Conservation (phyloP, 2,113 vertebrate species). For the Pandion haliaetus region DNA sequence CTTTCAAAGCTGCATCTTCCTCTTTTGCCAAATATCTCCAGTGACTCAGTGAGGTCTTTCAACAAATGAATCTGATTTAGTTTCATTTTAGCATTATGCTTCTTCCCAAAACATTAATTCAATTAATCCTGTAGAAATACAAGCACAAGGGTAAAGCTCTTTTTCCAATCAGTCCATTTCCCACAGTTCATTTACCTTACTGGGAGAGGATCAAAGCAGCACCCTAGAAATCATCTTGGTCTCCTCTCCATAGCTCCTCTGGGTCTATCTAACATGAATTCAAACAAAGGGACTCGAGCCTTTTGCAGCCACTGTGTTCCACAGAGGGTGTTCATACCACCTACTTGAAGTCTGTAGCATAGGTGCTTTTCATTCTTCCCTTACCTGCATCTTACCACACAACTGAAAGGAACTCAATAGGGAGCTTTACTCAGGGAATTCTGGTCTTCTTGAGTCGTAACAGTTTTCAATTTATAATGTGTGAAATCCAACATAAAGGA, state of each 20-base stretch:
- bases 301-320: neutral
- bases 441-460: neutral
- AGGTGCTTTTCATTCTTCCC: neutral
- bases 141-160: neutral
- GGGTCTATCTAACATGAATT: neutral
- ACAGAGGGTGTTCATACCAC: too few relatives aligned
- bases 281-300: rapidly evolving
- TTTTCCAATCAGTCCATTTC: too few relatives aligned
- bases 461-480: neutral
- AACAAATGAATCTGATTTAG: neutral
- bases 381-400: neutral
- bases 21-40: neutral
- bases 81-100: neutral
- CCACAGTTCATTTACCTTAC: too few relatives aligned
- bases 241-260: neutral
- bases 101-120: neutral
- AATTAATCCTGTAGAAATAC: neutral
- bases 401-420: neutral
- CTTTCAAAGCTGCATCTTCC: neutral
- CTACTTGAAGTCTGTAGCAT: too few relatives aligned
- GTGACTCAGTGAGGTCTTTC: neutral
- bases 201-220: neutral
- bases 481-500: neutral
- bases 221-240: neutral
- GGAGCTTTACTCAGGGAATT: neutral